These are phyloP conservation scores for Eolophus roseicapilla DNA, from an alignment of 2,113 vertebrate genomes.

Conservation along the genomic window DNA sequence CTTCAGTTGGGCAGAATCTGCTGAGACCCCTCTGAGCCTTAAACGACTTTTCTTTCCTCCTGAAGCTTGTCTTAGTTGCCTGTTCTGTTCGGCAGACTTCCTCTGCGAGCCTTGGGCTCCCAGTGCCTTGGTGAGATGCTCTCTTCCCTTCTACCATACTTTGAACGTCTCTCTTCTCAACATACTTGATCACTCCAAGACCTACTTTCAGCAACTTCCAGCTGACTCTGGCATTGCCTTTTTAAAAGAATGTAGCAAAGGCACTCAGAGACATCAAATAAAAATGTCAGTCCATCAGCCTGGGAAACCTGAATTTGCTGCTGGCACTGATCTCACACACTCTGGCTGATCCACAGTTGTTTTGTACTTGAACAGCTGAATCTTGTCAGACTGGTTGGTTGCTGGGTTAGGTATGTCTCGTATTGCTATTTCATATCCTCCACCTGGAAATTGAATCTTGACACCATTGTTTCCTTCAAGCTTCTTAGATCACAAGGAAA, in stretches of 20 bases:
- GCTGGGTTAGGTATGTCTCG: neutral
- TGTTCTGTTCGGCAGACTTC: neutral
- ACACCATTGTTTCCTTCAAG: neutral
- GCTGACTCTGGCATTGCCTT: neutral
- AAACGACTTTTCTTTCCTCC: neutral
- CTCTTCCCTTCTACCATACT: neutral
- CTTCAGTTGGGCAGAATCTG: neutral
- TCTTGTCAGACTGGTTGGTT: neutral
- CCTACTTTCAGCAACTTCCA: neutral
- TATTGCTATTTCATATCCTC: neutral
- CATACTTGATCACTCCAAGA: neutral
- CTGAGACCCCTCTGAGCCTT: neutral
- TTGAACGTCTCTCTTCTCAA: neutral
- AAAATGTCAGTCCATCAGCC: neutral
- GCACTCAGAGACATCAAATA: neutral
- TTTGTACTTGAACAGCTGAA: neutral
- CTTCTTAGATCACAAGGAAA: neutral
- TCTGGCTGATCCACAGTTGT: neutral
- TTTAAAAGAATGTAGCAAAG: neutral
- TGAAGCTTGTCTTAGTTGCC: neutral
- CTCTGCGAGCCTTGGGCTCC: neutral
- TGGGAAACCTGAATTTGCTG: neutral
- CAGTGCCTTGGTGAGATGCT: neutral
- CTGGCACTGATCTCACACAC: neutral
- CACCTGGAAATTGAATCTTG: neutral